Conservation (phyloP, 1,140 invertebrate genomes). For the Copidosoma floridanum region DNA sequence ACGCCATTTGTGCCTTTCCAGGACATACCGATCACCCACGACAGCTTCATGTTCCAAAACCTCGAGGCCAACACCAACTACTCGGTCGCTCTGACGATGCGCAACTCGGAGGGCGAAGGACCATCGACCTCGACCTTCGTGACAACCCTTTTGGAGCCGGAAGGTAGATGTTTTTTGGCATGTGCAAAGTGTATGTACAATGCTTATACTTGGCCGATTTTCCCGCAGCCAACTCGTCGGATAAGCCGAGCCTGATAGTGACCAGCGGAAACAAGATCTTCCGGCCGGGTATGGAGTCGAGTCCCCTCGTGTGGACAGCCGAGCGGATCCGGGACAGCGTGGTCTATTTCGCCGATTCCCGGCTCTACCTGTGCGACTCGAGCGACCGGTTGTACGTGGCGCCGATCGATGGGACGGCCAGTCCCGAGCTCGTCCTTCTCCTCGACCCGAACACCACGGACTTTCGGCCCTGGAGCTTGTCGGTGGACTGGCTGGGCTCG, state of each 20-base stretch:
- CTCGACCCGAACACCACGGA: conserved; percentile 60
- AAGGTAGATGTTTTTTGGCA: conserved; percentile 53
- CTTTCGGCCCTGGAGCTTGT: conserved; percentile 66
- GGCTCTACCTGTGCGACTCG: conserved; percentile 75
- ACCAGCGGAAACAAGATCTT: conserved; percentile 68
- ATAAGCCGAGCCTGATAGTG: conserved; percentile 71
- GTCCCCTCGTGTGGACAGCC: conserved; percentile 59
- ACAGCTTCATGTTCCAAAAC: conserved; percentile 76
- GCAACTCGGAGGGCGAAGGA: conserved; percentile 79
- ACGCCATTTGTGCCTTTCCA: conserved; percentile 45
- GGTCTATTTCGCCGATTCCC: conserved; percentile 67
- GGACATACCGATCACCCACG: conserved; percentile 72
- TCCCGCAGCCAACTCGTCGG: conserved; percentile 57
- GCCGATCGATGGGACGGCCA: conserved; percentile 48
- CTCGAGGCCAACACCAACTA: conserved; percentile 75
- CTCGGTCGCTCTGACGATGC: conserved; percentile 72
- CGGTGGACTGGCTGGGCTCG: conserved; percentile 85
- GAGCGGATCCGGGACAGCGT: conserved; percentile 63
- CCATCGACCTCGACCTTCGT: conserved; percentile 64
- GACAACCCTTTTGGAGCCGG: conserved; percentile 65
- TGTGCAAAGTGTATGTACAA: background rate
- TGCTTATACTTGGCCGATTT: background rate
- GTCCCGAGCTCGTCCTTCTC: conserved; percentile 54
- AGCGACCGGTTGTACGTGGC: conserved; percentile 62
- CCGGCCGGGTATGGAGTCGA: conserved; percentile 66